Conservation (phyloP, 2,797 vertebrate genomes). For the Remorina albescens region DNA sequence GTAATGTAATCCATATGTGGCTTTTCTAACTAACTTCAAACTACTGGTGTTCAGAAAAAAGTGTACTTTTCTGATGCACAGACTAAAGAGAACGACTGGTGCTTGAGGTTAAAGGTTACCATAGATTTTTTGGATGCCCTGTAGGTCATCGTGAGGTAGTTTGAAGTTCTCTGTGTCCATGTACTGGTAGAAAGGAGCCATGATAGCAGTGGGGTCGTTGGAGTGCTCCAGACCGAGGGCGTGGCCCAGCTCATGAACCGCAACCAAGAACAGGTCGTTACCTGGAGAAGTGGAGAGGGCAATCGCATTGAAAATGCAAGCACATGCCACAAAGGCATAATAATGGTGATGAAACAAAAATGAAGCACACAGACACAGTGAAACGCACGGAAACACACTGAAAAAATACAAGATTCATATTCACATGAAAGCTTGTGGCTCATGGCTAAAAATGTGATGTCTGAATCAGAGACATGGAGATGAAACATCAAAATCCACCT, state of each 20-base stretch:
- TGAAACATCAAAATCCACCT: slow-evolving; percentile 12
- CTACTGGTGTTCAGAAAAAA: background rate
- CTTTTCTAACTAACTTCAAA: background rate
- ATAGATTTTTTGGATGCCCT: slow-evolving; percentile 90
- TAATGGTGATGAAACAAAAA: background rate
- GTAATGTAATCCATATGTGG: background rate
- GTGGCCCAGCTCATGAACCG: slow-evolving; percentile 89
- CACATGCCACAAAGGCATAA: background rate
- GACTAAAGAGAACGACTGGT: background rate
- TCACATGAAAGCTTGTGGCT: background rate
- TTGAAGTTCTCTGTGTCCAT: slow-evolving; percentile 89
- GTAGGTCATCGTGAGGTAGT: slow-evolving; percentile 89
- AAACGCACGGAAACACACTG: background rate
- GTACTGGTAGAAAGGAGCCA: slow-evolving; percentile 92
- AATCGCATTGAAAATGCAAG: slow-evolving; percentile 1
- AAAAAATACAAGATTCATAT: background rate
- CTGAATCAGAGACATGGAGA: background rate
- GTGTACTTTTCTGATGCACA: background rate
- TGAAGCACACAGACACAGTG: background rate
- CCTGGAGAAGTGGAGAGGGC: slow-evolving; percentile 70
- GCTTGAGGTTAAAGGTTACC: slow-evolving; percentile 66
- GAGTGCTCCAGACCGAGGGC: slow-evolving; percentile 89
- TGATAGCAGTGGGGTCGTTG: slow-evolving; percentile 88
- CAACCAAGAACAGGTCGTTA: slow-evolving; percentile 91
- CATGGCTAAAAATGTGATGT: background rate